Percentiles rank a stretch among this genome's conserved stretches.
phyloP scores from a whole-genome alignment of 2,888 invertebrate species.

The Synergus laeviventris region DNA sequence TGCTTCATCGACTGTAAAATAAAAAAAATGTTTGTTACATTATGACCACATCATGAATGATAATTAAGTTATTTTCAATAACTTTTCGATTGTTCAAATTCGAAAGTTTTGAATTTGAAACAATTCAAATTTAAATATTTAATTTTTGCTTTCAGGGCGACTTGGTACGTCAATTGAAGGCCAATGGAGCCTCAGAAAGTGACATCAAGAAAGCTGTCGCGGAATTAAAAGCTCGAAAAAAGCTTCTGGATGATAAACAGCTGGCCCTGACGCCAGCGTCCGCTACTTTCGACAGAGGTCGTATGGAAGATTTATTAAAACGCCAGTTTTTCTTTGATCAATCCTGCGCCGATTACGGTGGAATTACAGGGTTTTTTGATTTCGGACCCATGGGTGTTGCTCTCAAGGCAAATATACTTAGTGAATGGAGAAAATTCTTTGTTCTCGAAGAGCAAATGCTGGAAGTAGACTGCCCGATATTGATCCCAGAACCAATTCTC shows the following conservation, averaged over 20 bases:
- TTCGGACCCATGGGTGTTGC: slow-evolving; percentile 99
- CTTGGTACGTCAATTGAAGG: slow-evolving; percentile 91
- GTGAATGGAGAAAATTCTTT: slow-evolving; percentile 96
- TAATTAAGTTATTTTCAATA: too few relatives aligned
- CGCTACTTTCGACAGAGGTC: slow-evolving; percentile 90
- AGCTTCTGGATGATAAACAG: slow-evolving; percentile 94
- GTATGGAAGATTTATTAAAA: slow-evolving; percentile 98
- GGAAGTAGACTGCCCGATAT: slow-evolving; percentile 97
- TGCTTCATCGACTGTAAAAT: neutral
- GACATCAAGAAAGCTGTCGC: slow-evolving; percentile 96
- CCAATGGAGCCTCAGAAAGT: slow-evolving; percentile 90
- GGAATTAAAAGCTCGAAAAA: slow-evolving; percentile 93
- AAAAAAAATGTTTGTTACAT: too few relatives aligned
- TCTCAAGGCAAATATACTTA: slow-evolving; percentile 95
- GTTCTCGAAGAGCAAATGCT: slow-evolving; percentile 98
- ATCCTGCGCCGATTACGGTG: slow-evolving; percentile 99
- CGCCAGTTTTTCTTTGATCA: slow-evolving; percentile 98
- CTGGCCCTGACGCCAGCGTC: slow-evolving; percentile 85
- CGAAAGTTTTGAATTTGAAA: neutral
- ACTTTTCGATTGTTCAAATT: too few relatives aligned
- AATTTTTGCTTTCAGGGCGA: slow-evolving; percentile 83
- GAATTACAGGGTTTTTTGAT: slow-evolving; percentile 95
- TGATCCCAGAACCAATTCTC: slow-evolving; percentile 97
- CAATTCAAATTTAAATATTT: neutral
- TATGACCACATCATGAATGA: too few relatives aligned